Evolutionary conservation across 2,113 vertebrate genomes (phyloP), one percentile per base, ranked within the genome.

Genomic region (Gadus chalcogrammus): DNA sequence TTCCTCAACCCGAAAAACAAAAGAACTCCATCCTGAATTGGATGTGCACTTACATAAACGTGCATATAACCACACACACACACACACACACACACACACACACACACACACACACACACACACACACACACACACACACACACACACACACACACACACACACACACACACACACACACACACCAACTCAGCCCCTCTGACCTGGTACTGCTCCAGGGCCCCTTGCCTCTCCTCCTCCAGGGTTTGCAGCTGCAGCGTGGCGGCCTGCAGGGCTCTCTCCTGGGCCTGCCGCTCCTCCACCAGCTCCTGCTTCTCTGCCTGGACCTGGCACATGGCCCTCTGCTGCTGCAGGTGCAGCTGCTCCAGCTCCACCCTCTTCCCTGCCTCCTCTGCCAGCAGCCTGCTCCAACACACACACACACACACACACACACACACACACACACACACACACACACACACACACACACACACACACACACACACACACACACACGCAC

Each of bases 281-380:
- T 97, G 97, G 72, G 89, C 77, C 64, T 85, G 72, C 1, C 89
- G 93, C 82, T 95, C 89, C 1, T 90, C 90, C 86, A 93, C 93
- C 86, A 98, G 83, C 88, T 95, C 93, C 89, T 93, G 92, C 78
- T 97, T 98, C 91, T 99, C 95, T 0, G 94, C 94, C 79, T 95
- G 91, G 0, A 94, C 96, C 76, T 91, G 93, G 74, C 91, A 92
- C 73, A 98, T 94, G 76, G 89, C 88, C 87, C 91, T 92, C 84
- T 97, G 95, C 91, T 98, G 97, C 55, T 48, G 87, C 82, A 92
- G 82, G 83, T 97, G 94, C 86, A 97, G 92, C 79, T 90, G 92
- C 82, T 99, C 96, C 86, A 97, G 85, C 67, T 96, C 95, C 0
- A 89, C 87, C 75, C 96, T 92, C 90, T 97, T 98, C 6, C 82